These are phyloP conservation scores for Helicoverpa assulta DNA, from an alignment of 2,888 invertebrate genomes.

Conservation along the genomic window DNA sequence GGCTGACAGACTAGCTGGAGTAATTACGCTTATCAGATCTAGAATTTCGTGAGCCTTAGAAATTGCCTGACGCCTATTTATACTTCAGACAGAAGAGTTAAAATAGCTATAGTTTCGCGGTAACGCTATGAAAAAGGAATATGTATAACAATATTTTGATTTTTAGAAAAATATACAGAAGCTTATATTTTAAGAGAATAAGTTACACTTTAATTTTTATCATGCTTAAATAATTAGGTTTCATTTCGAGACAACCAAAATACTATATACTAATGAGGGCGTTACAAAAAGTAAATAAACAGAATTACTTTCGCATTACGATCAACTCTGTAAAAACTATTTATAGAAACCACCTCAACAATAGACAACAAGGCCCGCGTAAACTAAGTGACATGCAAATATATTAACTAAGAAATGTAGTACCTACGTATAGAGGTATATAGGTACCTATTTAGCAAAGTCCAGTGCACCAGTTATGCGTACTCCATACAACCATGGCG, in stretches of 20 bases:
- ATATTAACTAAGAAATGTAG: constrained; percentile 18
- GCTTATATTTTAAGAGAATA: too few relatives aligned
- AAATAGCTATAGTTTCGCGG: constrained; percentile 26
- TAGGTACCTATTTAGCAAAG: constrained; percentile 5
- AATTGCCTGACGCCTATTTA: constrained; percentile 18
- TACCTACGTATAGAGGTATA: not conserved
- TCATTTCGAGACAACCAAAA: too few relatives aligned
- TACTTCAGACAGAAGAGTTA: constrained; percentile 8
- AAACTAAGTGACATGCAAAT: constrained; percentile 14
- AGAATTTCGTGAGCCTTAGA: constrained; percentile 39
- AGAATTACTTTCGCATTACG: not conserved
- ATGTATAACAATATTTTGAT: too few relatives aligned
- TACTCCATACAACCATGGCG: constrained; percentile 47
- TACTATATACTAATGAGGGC: too few relatives aligned
- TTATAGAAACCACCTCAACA: not conserved
- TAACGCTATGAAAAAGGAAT: constrained; percentile 1
- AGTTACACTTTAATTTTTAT: too few relatives aligned
- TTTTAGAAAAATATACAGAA: too few relatives aligned
- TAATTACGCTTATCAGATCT: constrained; percentile 61
- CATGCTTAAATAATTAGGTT: too few relatives aligned
- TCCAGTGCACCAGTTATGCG: constrained; percentile 43
- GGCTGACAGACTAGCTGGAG: constrained; percentile 40
- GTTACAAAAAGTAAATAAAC: too few relatives aligned
- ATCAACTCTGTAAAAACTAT: not conserved
- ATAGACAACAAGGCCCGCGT: not conserved